Conservation (phyloP, 2,888 invertebrate genomes). For the Dasypolia templi region DNA sequence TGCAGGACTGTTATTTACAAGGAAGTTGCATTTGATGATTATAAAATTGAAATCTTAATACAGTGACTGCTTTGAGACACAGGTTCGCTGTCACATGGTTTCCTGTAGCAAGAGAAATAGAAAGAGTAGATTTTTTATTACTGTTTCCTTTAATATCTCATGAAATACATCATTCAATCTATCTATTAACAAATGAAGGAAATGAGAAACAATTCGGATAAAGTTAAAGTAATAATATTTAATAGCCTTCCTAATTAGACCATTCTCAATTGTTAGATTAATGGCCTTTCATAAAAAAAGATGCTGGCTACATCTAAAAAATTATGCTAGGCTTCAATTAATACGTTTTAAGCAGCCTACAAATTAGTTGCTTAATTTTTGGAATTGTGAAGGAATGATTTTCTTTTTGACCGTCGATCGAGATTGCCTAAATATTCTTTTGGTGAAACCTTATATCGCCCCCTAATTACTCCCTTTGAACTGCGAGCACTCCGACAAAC, state of each 20-base stretch:
- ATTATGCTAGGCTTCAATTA: background rate
- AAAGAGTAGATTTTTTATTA: background rate
- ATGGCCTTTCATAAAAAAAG: too few relatives aligned
- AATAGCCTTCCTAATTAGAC: too few relatives aligned
- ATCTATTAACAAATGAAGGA: too few relatives aligned
- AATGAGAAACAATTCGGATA: too few relatives aligned
- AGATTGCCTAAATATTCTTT: background rate
- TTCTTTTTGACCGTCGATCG: background rate
- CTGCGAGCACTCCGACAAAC: background rate
- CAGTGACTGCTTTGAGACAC: background rate
- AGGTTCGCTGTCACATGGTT: background rate
- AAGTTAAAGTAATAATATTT: too few relatives aligned
- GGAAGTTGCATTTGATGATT: background rate
- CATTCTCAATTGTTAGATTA: too few relatives aligned
- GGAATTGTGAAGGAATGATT: background rate
- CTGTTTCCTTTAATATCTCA: background rate
- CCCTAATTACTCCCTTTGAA: constrained; percentile 12
- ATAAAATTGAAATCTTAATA: background rate
- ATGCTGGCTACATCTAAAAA: background rate
- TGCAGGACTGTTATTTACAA: background rate
- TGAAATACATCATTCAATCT: too few relatives aligned
- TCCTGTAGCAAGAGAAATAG: background rate
- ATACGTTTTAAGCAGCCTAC: background rate
- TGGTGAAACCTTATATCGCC: background rate
- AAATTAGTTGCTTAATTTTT: background rate